These are phyloP conservation scores for Neelides folsomi DNA, from an alignment of 2,888 invertebrate genomes.

Conservation along the genomic window DNA sequence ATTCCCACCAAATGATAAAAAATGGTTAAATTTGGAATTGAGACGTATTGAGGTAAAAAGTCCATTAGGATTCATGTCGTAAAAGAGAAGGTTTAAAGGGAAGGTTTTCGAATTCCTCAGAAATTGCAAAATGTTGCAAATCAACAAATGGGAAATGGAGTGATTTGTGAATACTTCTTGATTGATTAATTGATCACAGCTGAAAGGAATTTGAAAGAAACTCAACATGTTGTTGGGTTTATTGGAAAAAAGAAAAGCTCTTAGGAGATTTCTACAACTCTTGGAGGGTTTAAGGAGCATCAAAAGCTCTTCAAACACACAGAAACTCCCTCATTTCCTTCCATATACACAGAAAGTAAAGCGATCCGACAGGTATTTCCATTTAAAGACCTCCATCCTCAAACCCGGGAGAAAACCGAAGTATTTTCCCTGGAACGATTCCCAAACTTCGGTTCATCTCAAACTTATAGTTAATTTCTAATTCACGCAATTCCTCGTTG, in stretches of 20 bases:
- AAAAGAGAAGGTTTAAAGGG: not conserved
- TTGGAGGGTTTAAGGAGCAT: too few species aligned
- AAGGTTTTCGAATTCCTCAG: conserved; percentile 3
- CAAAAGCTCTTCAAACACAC: too few species aligned
- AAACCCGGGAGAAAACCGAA: not conserved
- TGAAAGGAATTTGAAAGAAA: conserved; percentile 8
- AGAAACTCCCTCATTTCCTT: too few species aligned
- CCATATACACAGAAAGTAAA: not conserved
- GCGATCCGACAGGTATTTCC: conserved; percentile 1
- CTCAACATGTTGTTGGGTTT: too few species aligned
- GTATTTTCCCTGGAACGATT: conserved; percentile 7
- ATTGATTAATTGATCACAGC: conserved; percentile 17
- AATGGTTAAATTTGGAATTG: too few species aligned
- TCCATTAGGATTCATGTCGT: not conserved
- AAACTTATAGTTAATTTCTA: too few species aligned
- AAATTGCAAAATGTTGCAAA: conserved; percentile 13
- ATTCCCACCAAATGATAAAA: too few species aligned
- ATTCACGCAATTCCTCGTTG: too few species aligned
- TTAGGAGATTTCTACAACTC: too few species aligned
- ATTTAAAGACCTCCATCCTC: not conserved
- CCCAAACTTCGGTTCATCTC: conserved; percentile 1
- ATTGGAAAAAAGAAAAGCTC: too few species aligned
- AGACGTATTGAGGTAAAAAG: too few species aligned
- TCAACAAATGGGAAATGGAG: conserved; percentile 11
- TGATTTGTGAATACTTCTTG: conserved; percentile 7